Evolutionary conservation across 2,797 vertebrate species (phyloP), one percentile per base, ranked within the genome.

Genomic region (Gambusia yucatana): DNA sequence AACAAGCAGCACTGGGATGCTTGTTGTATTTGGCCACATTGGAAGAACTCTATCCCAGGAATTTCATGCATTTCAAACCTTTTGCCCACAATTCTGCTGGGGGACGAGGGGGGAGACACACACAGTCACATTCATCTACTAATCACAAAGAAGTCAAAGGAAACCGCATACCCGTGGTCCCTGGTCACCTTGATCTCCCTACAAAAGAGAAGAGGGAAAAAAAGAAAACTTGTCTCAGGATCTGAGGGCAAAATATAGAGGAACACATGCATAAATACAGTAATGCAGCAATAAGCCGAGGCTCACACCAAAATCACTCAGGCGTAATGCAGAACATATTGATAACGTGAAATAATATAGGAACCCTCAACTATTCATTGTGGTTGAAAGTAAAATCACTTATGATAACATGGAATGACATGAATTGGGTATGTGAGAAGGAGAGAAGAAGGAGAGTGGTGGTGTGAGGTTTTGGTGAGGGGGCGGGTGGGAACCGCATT

Each of bases 151-250:
- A 83, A 88, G 87, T 77, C 61, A 61, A 78, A 80, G 85, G 63
- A 89, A 88, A 91, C 79, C 73, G 72, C 98, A 97, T 99, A 99
- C 98, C 98, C 98, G 97, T 85, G 98, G 98, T 92, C 98, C 98
- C 95, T 99, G 98, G 95, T 99, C 98, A 86, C 98, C 98, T 97
- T 99, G 98, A 97, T 99, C 98, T 93, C 98, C 98, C 98, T 99
- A 96, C 81, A 94, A 95, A 95, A 95, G 74, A 92, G 55, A 90
- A 93, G 92, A 92, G 82, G 92, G 82, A 86, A 92, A 91, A 67
- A 91, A 93, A 92, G 81, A 86, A 41, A 86, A 82, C 87, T 85
- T 44, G 20, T 73, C 72, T 89, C 87, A 47, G 88, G 86, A 78
- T 78, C 48, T 47, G 71, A 71, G 50, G 75, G 74, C 75, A 69